phyloP scores from a whole-genome alignment of 2,888 invertebrate species.

The Syritta pipiens region DNA sequence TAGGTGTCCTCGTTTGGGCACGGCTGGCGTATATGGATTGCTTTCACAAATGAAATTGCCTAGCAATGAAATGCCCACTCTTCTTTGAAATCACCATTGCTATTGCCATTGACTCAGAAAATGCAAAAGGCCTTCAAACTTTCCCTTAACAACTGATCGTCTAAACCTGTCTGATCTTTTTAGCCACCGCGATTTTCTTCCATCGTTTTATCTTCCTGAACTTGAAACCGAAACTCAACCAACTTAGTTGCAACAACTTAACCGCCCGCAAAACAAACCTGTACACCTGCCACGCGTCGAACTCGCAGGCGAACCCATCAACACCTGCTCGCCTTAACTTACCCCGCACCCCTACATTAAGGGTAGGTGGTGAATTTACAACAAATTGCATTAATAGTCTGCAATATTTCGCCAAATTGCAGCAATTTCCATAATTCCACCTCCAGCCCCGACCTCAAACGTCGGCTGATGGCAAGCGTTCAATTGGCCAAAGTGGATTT shows the following conservation, averaged over 20 bases:
- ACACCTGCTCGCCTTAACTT: conserved; percentile 20
- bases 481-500: conserved; percentile 40
- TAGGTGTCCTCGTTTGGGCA: no score
- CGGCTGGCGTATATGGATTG: no score
- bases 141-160: no score
- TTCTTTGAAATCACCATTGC: no score
- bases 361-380: conserved; percentile 6
- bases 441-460: background rate
- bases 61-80: no score
- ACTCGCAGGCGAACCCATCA: conserved; percentile 20
- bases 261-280: conserved; percentile 8
- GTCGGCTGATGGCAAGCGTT: conserved; percentile 15
- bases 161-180: no score
- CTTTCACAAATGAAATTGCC: no score
- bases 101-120: no score
- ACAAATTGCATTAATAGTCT: conserved; percentile 43
- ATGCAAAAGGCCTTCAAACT: no score
- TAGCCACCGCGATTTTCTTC: no score
- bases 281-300: background rate
- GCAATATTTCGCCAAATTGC: conserved; percentile 7
- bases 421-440: conserved; percentile 28
- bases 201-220: no score
- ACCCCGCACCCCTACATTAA: conserved; percentile 1
- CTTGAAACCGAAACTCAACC: no score
- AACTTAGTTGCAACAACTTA: background rate